Base-by-base conservation (phyloP, 1,140 invertebrate genomes). In the Neodiprion lecontei region DNA sequence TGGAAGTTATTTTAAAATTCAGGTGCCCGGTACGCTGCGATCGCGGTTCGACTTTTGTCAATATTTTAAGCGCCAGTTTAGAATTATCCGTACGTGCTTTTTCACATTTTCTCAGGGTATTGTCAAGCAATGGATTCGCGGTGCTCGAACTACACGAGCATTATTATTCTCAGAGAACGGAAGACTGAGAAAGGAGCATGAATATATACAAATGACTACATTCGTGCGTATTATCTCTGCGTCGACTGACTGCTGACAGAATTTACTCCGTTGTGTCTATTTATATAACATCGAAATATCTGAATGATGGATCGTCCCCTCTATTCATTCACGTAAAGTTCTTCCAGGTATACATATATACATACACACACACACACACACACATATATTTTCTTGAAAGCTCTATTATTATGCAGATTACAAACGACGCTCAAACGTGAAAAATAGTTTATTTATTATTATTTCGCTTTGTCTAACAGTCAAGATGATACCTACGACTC, bases 211-310 rank as follows among this genome's bases (percentile, higher is more conserved):
- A 50, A 47, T 9, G 11, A 61, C 53, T 61, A 61, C 53, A 61
- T 61, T 61, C 28, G 28, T 17, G 53, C n/a, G 53, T 61, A 61
- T 61, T 61, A 61, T 61, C 53, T 61, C 53, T 17, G 53, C 53
- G 53, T 9, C 53, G 53, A 9, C 53, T 61, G 53, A 61, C 53
- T 61, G 53, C 53, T 61, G 53, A 61, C 53, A 61, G 53, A 61
- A 81, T 79, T 76, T 80, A 81, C 80, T 81, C 80, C 75, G 78
- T 80, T 78, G 80, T 77, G 77, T 81, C 81, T 83, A 85, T 86
- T 85, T 85, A 84, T 85, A 85, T 73, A 74, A 74, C 78, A 66
- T 72, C 66, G 53, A 69, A 83, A 82, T 79, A 79, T 84, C 78
- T 79, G 81, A 77, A 84, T 82, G 80, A 85, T 77, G 74, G 79